phyloP scores from a whole-genome alignment of 2,113 vertebrate species.

The Acinonyx jubatus region DNA sequence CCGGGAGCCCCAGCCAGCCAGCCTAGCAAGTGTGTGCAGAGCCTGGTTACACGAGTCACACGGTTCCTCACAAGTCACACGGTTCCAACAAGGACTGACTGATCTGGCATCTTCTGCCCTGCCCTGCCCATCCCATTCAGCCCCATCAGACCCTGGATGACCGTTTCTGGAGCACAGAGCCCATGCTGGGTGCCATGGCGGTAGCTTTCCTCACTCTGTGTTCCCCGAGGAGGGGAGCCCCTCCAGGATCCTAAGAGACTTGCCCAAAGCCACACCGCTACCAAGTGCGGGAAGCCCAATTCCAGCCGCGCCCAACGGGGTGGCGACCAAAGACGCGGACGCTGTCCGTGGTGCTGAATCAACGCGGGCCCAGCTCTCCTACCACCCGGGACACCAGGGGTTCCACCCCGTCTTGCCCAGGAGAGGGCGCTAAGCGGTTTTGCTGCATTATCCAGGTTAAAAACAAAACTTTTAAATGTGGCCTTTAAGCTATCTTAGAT shows the following conservation, averaged over 20 bases:
- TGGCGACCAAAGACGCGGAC: neutral
- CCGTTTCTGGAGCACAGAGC: neutral
- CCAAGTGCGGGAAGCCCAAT: neutral
- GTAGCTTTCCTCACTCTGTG: no score
- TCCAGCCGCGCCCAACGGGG: rapidly evolving
- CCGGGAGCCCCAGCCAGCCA: neutral
- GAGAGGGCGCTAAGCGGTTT: neutral
- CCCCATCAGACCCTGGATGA: neutral
- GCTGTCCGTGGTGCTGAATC: slow-evolving; percentile 52
- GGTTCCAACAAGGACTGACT: neutral
- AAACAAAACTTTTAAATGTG: neutral
- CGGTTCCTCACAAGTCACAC: neutral
- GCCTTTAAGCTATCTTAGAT: neutral
- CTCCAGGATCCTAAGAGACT: no score
- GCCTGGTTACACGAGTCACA: neutral
- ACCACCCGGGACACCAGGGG: neutral
- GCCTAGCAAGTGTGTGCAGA: neutral
- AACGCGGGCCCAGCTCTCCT: rapidly evolving
- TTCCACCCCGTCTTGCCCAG: neutral
- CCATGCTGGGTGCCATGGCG: no score
- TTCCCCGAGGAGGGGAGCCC: neutral
- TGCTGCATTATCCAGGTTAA: neutral
- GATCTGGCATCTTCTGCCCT: neutral
- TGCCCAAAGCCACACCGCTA: neutral
- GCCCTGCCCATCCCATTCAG: no score